A percentile compares a stretch with the other conserved stretches of the same genome.
These are phyloP conservation scores for Nowickia ferox DNA, from an alignment of 2,888 invertebrate genomes.

Conservation along the genomic window DNA sequence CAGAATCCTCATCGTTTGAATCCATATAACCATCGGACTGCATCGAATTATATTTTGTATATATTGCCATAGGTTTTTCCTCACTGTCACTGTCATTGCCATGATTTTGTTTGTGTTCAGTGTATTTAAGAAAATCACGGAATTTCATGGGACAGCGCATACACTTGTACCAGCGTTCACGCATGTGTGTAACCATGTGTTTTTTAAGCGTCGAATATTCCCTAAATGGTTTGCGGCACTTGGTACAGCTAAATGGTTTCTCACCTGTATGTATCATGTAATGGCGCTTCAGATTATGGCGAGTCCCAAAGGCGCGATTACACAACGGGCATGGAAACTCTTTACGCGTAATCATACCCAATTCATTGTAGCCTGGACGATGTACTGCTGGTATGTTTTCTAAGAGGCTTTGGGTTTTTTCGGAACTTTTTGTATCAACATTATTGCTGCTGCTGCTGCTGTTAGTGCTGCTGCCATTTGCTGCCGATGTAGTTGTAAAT, in stretches of 20 bases:
- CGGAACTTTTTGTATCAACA: constrained; percentile 57
- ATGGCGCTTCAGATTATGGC: constrained; percentile 82
- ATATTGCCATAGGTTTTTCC: constrained; percentile 35
- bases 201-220: constrained; percentile 82
- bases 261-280: constrained; percentile 83
- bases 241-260: constrained; percentile 81
- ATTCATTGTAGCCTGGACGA: constrained; percentile 70
- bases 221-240: constrained; percentile 81
- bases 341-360: constrained; percentile 74
- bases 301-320: constrained; percentile 81
- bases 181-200: constrained; percentile 81
- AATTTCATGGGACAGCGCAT: constrained; percentile 78
- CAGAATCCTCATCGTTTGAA: constrained; percentile 77
- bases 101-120: constrained; percentile 79
- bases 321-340: constrained; percentile 82
- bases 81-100: constrained; percentile 64
- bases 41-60: constrained; percentile 60
- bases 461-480: constrained; percentile 4
- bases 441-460: constrained; percentile 33
- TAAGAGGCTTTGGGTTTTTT: constrained; percentile 65
- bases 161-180: constrained; percentile 82
- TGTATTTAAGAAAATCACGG: constrained; percentile 80
- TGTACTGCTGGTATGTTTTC: constrained; percentile 73
- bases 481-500: constrained; percentile 11
- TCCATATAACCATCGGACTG: constrained; percentile 69